Evolutionary conservation across 2,113 vertebrate species (phyloP).

Genomic region (Furnarius figulus): DNA sequence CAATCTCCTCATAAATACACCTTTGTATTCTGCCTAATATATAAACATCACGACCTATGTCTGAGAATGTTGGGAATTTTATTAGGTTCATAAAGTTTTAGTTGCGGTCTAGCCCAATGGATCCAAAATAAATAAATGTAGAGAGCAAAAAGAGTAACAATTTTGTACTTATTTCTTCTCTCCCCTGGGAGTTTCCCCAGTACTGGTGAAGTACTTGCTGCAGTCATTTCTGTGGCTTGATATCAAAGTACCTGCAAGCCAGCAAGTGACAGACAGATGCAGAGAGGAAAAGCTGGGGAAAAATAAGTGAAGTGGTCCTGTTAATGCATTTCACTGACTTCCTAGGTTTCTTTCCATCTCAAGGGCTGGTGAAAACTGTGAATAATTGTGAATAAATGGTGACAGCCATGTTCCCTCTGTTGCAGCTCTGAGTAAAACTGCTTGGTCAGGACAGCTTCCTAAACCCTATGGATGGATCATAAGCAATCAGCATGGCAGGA

Average conservation of each 20-base stretch:
- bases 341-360: background rate
- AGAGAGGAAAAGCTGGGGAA: background rate
- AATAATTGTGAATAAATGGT: background rate
- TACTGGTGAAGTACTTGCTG: slow-evolving; percentile 46
- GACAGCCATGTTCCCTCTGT: background rate
- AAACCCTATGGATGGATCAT: background rate
- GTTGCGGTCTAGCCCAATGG: slow-evolving; percentile 67
- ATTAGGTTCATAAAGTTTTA: slow-evolving; percentile 81
- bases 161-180: slow-evolving; percentile 50
- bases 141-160: slow-evolving; percentile 69
- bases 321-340: background rate
- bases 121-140: slow-evolving; percentile 81
- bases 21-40: slow-evolving; percentile 74
- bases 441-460: background rate
- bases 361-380: background rate
- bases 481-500: background rate
- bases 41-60: slow-evolving; percentile 77
- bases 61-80: slow-evolving; percentile 85
- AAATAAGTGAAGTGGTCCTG: background rate
- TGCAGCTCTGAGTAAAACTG: background rate
- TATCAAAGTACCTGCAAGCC: background rate
- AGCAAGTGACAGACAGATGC: background rate
- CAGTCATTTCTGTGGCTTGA: slow-evolving; percentile 37
- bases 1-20: slow-evolving; percentile 73
- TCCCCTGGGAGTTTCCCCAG: background rate